Base-by-base conservation (phyloP, 2,113 vertebrate genomes). In the Himantopus leucocephalus region DNA sequence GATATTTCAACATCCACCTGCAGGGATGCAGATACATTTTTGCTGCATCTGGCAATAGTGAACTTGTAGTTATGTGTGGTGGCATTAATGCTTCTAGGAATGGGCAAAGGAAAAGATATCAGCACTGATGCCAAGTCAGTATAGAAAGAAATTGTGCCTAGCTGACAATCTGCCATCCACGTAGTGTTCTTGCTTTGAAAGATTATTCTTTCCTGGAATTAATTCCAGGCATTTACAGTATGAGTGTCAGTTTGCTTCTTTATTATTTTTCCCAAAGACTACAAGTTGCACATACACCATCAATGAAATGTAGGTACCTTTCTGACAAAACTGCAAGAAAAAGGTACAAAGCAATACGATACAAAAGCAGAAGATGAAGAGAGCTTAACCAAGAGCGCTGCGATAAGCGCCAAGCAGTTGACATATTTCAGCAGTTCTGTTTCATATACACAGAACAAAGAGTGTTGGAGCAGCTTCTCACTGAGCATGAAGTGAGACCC, bases 341-440 rank as follows among this genome's bases (percentile, higher is more conserved):
- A 73, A 0, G 2, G 8, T 91, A 58, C 88, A 92, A 86, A 93
- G 43, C 21, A 83, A 58, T 24, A 9, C 1, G 43, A 55, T 73
- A 62, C 75, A 80, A 71, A 88, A 92, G 82, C 56, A 72, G 71
- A 62, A 85, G 90, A 88, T 80, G 90, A 92, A 63, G 85, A 91
- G 30, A 92, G 72, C n/a, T 39, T 73, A 83, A 93, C 77, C 77
- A 82, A 79, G 45, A 88, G 41, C 2, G 1, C 45, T 26, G 79
- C 1, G 1, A 66, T 92, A 83, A 85, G 76, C 30, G 8, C 41
- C 2, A 3, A 91, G 73, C 60, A 60, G 66, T 35, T 93, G 92
- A 95, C 56, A 43, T 67, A 10, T 96, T 94, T 95, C 95, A 85
- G 78, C 71, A 85, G 62, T 92, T 95, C 73, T 95, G 58, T 72